Evolutionary conservation across 2,797 vertebrate species (phyloP).

Genomic region (Rhadinocentrus ornatus): DNA sequence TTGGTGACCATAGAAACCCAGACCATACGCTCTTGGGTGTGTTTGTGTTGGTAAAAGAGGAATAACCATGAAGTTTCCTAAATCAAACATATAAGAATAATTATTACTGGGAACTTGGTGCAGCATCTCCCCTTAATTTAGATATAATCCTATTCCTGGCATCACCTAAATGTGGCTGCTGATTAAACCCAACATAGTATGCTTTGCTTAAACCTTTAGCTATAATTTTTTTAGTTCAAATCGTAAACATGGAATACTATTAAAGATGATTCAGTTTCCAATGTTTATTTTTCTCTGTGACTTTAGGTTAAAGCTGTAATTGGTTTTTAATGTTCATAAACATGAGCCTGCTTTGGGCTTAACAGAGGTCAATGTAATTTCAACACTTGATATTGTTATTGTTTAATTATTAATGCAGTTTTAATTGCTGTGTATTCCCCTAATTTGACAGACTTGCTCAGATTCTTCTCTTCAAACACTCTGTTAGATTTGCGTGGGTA

Average conservation of each 20-base stretch:
- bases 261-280: too few species aligned
- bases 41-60: slow-evolving; percentile 14
- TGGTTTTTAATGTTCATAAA: neutral
- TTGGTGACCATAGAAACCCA: slow-evolving; percentile 76
- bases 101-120: neutral
- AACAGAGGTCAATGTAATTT: neutral
- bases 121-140: neutral
- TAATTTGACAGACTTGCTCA: slow-evolving; percentile 2
- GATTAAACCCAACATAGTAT: too few species aligned
- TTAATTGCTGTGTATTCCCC: slow-evolving; percentile 15
- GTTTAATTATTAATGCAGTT: slow-evolving; percentile 10
- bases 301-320: too few species aligned
- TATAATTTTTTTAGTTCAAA: too few species aligned
- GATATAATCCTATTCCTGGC: neutral
- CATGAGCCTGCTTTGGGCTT: neutral
- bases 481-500: slow-evolving; percentile 4
- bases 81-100: slow-evolving; percentile 8
- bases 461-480: slow-evolving; percentile 6
- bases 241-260: too few species aligned
- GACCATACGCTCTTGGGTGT: slow-evolving; percentile 49
- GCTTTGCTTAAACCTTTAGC: too few species aligned
- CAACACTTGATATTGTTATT: slow-evolving; percentile 9
- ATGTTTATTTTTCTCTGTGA: too few species aligned
- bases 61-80: slow-evolving; percentile 12
- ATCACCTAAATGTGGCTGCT: neutral